Evolutionary conservation across 2,113 vertebrate species (phyloP).

Genomic region (Beaufortia kweichowensis): DNA sequence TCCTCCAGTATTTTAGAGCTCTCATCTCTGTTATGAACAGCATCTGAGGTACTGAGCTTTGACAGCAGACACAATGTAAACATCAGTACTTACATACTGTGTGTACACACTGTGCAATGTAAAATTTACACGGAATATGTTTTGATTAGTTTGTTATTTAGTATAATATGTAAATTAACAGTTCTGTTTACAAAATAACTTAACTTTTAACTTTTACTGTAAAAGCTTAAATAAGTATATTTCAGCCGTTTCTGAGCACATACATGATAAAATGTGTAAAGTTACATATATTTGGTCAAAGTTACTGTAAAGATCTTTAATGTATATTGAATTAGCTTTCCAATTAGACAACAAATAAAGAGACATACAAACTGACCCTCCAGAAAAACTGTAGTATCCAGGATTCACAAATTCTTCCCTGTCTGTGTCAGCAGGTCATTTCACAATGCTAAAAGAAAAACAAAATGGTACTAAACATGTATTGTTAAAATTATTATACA

Average conservation of each 20-base stretch:
- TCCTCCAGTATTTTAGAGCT: conserved; percentile 56
- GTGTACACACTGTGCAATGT: no score
- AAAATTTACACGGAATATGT: no score
- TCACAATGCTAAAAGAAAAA: conserved; percentile 25
- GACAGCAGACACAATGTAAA: conserved; percentile 10
- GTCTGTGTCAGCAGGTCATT: conserved; percentile 13
- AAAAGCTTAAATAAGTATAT: no score
- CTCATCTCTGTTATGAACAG: conserved; percentile 74
- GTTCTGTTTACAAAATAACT: neutral
- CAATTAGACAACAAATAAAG: no score
- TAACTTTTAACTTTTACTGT: neutral
- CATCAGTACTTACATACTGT: no score
- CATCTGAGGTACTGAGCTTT: conserved; percentile 42
- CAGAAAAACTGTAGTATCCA: conserved; percentile 32
- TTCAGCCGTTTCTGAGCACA: no score
- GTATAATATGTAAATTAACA: no score
- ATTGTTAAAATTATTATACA: neutral
- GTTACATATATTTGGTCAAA: neutral
- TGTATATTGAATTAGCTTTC: no score
- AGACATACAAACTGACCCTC: conserved; percentile 9
- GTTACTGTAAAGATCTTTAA: neutral
- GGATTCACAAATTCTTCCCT: conserved; percentile 1
- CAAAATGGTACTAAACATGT: neutral
- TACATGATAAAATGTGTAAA: no score
- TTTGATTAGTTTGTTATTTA: no score